Conservation (phyloP, 1,140 invertebrate species). For the Bemisia tabaci region DNA sequence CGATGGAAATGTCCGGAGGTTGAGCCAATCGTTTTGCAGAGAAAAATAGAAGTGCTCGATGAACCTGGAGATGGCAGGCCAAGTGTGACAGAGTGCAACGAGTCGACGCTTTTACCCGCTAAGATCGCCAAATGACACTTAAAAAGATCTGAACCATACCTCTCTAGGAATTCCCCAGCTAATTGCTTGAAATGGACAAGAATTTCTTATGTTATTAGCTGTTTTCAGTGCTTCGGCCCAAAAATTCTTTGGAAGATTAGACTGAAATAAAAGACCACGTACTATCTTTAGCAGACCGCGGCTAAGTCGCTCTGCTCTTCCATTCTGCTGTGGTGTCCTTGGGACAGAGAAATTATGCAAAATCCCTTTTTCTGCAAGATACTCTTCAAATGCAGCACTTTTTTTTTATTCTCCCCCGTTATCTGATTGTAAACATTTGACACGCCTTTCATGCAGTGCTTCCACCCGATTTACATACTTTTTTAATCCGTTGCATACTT, state of each 20-base stretch:
- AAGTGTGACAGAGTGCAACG: no score
- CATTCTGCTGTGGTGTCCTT: slow-evolving; percentile 30
- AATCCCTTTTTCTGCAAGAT: not conserved
- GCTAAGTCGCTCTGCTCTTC: slow-evolving; percentile 31
- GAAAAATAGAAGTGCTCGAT: no score
- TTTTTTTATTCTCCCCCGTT: not conserved
- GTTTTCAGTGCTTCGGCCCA: not conserved
- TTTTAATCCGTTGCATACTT: not conserved
- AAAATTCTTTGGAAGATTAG: not conserved
- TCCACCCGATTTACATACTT: not conserved
- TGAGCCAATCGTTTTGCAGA: no score
- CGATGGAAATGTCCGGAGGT: no score
- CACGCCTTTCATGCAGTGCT: not conserved
- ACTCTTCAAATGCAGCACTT: not conserved
- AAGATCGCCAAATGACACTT: no score
- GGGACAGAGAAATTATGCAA: not conserved
- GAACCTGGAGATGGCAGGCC: no score
- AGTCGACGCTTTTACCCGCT: no score
- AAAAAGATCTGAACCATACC: not conserved
- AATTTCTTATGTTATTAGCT: not conserved
- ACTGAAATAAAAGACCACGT: slow-evolving; percentile 20
- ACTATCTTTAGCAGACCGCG: slow-evolving; percentile 29
- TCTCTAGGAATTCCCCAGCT: not conserved
- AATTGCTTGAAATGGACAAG: not conserved
- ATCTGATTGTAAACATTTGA: not conserved